phyloP scores from a whole-genome alignment of 2,797 vertebrate genomes.

The Propithecus deckenii region DNA sequence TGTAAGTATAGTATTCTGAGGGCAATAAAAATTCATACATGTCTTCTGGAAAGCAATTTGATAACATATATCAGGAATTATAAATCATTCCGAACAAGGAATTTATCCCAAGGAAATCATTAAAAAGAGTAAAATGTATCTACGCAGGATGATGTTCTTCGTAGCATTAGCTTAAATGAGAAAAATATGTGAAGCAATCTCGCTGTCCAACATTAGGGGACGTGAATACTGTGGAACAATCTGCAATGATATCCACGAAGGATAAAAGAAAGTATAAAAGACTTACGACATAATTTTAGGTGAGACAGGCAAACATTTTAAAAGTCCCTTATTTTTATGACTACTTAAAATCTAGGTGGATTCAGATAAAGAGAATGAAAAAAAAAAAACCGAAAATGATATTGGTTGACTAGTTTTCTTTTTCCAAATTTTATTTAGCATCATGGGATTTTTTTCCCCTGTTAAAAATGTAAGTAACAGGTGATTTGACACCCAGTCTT shows the following conservation, averaged over 20 bases:
- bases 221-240: background rate
- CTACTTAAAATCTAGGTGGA: background rate
- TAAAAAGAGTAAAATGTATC: background rate
- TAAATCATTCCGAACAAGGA: background rate
- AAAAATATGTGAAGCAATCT: background rate
- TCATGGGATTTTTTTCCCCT: background rate
- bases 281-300: background rate
- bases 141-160: background rate
- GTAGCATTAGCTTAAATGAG: background rate
- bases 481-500: background rate
- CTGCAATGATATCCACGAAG: background rate
- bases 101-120: conserved; percentile 8
- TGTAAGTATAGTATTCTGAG: background rate
- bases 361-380: background rate
- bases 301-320: background rate
- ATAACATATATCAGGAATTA: background rate
- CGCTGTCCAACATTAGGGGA: background rate
- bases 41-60: conserved; percentile 2
- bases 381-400: background rate
- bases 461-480: background rate
- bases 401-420: background rate
- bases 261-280: background rate
- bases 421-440: conserved; percentile 21
- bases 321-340: background rate
- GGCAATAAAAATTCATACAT: background rate